Evolutionary conservation across 2,888 invertebrate genomes (phyloP).

Genomic region (Herminia tarsipennalis): DNA sequence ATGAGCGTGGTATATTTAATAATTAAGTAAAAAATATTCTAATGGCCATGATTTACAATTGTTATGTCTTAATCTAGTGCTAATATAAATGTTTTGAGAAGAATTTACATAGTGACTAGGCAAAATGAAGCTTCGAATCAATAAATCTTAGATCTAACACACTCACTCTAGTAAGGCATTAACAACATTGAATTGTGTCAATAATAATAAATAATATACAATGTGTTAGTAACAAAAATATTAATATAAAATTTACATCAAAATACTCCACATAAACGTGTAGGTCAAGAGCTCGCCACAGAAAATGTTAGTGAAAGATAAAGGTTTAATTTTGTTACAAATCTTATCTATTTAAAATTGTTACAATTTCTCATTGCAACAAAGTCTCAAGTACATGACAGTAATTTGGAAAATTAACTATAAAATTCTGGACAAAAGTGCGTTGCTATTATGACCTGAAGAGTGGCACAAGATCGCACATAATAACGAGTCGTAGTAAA

Average conservation of each 20-base stretch:
- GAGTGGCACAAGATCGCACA: too few relatives aligned
- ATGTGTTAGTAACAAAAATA: conserved; percentile 34
- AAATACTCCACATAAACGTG: conserved; percentile 22
- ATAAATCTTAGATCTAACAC: conserved; percentile 52
- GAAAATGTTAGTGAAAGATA: too few relatives aligned
- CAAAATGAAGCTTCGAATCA: conserved; percentile 53
- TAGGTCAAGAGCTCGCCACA: neutral
- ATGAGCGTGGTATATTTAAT: too few relatives aligned
- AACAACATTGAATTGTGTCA: conserved; percentile 47
- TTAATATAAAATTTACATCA: conserved; percentile 34
- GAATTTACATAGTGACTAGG: conserved; percentile 57
- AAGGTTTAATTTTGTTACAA: too few relatives aligned
- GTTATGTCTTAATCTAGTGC: conserved; percentile 32
- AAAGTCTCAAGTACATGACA: too few relatives aligned
- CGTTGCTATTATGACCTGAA: too few relatives aligned
- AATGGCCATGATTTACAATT: conserved; percentile 27
- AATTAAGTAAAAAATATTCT: conserved; percentile 29
- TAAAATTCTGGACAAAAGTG: too few relatives aligned
- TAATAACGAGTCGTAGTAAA: too few relatives aligned
- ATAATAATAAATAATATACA: conserved; percentile 36
- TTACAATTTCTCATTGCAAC: too few relatives aligned
- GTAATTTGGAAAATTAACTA: too few relatives aligned
- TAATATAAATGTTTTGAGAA: conserved; percentile 28
- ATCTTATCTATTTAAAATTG: too few relatives aligned
- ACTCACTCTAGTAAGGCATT: conserved; percentile 71